Evolutionary conservation across 2,888 invertebrate genomes (phyloP).

Genomic region (Drosophila hamatofila): DNA sequence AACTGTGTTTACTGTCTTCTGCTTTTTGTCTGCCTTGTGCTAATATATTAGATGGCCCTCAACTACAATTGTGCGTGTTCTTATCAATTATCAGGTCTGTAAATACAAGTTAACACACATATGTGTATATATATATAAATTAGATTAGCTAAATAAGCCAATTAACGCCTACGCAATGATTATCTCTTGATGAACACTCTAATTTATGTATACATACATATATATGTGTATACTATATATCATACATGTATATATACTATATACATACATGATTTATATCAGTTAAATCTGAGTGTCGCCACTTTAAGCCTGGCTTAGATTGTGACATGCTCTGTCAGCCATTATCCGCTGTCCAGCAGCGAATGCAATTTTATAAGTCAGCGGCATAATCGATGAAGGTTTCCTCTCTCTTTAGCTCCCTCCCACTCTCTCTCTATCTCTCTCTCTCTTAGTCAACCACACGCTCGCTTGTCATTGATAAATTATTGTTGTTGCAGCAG

Average conservation of each 20-base stretch:
- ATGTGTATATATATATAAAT: neutral
- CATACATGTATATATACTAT: no score
- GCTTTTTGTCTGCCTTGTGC: neutral
- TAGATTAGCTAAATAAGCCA: neutral
- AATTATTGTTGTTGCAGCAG: conserved; percentile 39
- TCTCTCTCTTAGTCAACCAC: conserved; percentile 4
- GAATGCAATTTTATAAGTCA: conserved; percentile 62
- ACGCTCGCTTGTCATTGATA: conserved; percentile 62
- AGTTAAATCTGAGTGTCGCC: neutral
- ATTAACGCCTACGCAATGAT: neutral
- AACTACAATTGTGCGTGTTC: neutral
- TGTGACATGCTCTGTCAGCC: conserved; percentile 9
- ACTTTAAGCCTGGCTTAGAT: conserved; percentile 11
- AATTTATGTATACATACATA: neutral
- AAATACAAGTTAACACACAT: neutral
- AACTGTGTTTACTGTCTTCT: neutral
- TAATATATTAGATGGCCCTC: neutral
- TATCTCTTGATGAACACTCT: neutral
- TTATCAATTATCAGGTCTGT: neutral
- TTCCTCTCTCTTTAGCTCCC: neutral
- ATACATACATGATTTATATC: neutral
- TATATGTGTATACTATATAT: neutral
- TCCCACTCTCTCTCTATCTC: neutral
- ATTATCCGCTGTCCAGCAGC: conserved; percentile 19
- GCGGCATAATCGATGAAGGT: conserved; percentile 62